Percentiles rank a stretch among this genome's conserved stretches.
Conservation (phyloP, 2,113 vertebrate genomes). For the Oophaga pumilio region DNA sequence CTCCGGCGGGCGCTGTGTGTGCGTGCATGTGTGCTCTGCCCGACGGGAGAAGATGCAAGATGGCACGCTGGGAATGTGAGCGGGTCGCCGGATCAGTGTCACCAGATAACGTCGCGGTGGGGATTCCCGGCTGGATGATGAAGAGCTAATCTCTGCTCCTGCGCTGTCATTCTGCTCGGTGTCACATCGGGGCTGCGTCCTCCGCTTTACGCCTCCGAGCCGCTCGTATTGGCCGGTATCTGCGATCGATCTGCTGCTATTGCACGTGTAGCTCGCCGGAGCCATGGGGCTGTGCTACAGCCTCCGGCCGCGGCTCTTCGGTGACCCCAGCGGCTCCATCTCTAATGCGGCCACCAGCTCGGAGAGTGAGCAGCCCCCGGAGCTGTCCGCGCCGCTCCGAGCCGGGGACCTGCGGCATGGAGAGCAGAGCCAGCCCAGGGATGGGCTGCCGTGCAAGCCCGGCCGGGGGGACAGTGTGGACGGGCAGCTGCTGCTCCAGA, state of each 20-base stretch:
- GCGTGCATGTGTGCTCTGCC: constrained; percentile 65
- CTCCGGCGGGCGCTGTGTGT: constrained; percentile 11
- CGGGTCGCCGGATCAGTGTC: constrained; percentile 71
- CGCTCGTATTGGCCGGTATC: not conserved
- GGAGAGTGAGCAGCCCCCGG: constrained; percentile 73
- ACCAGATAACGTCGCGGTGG: constrained; percentile 63
- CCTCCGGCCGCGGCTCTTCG: constrained; percentile 91
- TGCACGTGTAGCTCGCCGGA: constrained; percentile 57
- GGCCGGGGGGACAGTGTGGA: constrained; percentile 71
- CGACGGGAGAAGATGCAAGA: constrained; percentile 76
- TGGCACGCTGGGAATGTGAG: constrained; percentile 83
- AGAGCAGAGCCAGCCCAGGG: constrained; percentile 73
- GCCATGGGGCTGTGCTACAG: constrained; percentile 96
- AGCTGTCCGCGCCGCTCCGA: constrained; percentile 64
- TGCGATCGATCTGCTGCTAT: constrained; percentile 25
- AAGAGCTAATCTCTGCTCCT: constrained; percentile 64
- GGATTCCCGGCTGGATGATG: constrained; percentile 68
- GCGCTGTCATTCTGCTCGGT: not conserved
- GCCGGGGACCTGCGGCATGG: constrained; percentile 70
- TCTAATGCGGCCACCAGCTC: constrained; percentile 76
- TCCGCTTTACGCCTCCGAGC: not conserved
- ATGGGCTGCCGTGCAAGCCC: constrained; percentile 69
- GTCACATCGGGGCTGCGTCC: constrained; percentile 8
- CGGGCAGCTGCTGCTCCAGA: constrained; percentile 69
- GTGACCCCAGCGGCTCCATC: constrained; percentile 80